phyloP scores from a whole-genome alignment of 2,888 invertebrate genomes.

The Chloroclystis v-ata region DNA sequence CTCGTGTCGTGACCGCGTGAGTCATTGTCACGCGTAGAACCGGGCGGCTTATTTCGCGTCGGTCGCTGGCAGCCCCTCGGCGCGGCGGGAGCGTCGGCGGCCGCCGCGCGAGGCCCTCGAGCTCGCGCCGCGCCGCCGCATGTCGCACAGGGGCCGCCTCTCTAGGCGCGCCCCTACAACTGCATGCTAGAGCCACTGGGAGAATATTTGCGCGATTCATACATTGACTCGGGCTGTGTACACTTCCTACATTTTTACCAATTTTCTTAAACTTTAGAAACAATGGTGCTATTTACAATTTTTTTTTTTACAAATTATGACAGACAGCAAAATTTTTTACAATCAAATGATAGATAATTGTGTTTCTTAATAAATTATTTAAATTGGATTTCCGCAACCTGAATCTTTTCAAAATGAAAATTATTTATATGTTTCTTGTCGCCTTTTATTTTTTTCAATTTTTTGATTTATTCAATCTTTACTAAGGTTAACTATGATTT shows the following conservation, averaged over 20 bases:
- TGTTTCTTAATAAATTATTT: no score
- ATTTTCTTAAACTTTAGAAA: background rate
- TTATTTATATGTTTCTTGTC: no score
- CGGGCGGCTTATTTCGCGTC: background rate
- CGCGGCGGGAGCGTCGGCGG: background rate
- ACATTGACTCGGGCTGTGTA: slow-evolving; percentile 53
- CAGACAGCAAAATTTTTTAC: no score
- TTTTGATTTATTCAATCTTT: no score
- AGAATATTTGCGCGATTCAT: slow-evolving; percentile 48
- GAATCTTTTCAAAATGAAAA: no score
- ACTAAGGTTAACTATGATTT: no score
- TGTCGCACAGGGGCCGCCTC: slow-evolving; percentile 56
- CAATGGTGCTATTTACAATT: no score
- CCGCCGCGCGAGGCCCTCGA: slow-evolving; percentile 7
- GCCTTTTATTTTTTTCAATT: no score
- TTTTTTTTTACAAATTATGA: no score
- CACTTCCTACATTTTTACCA: slow-evolving; percentile 54
- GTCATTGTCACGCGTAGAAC: background rate
- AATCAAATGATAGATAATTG: no score
- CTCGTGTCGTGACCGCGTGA: background rate
- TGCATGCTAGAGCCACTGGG: slow-evolving; percentile 54
- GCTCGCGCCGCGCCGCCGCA: slow-evolving; percentile 36
- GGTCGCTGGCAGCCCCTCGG: background rate
- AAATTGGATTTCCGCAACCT: no score
- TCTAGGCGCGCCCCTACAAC: slow-evolving; percentile 54